These are phyloP conservation scores for Antheraea assamensis DNA, from an alignment of 2,888 invertebrate species.

Conservation along the genomic window DNA sequence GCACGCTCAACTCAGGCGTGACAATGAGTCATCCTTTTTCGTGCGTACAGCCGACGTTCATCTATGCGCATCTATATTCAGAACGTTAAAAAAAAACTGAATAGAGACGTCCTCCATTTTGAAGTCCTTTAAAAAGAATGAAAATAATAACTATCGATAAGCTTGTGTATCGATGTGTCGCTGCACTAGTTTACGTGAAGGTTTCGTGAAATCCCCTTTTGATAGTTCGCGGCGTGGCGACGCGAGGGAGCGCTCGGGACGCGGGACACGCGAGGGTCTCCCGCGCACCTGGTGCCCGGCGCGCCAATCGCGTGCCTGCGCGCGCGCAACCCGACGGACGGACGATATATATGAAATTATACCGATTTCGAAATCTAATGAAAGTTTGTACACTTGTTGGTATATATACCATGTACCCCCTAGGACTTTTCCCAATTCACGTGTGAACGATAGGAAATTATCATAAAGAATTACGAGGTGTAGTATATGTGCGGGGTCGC, in stretches of 20 bases:
- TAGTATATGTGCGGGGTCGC: too few species aligned
- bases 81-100: too few species aligned
- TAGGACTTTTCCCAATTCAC: neutral
- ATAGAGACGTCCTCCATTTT: too few species aligned
- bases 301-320: constrained; percentile 63
- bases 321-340: constrained; percentile 28
- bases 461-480: too few species aligned
- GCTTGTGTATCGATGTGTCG: constrained; percentile 14
- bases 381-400: constrained; percentile 1
- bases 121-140: too few species aligned
- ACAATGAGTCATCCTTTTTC: too few species aligned
- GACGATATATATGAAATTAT: constrained; percentile 3
- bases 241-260: constrained; percentile 33
- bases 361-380: constrained; percentile 8
- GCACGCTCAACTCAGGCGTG: too few species aligned
- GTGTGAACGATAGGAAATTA: too few species aligned
- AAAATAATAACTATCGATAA: constrained; percentile 26
- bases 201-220: constrained; percentile 37
- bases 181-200: constrained; percentile 25
- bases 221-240: constrained; percentile 26
- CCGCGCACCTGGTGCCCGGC: constrained; percentile 57
- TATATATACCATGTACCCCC: neutral
- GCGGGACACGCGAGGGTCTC: constrained; percentile 31
- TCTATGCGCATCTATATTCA: too few species aligned
- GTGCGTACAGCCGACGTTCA: too few species aligned